phyloP scores from a whole-genome alignment of 2,797 vertebrate species.

The Lerista edwardsae region DNA sequence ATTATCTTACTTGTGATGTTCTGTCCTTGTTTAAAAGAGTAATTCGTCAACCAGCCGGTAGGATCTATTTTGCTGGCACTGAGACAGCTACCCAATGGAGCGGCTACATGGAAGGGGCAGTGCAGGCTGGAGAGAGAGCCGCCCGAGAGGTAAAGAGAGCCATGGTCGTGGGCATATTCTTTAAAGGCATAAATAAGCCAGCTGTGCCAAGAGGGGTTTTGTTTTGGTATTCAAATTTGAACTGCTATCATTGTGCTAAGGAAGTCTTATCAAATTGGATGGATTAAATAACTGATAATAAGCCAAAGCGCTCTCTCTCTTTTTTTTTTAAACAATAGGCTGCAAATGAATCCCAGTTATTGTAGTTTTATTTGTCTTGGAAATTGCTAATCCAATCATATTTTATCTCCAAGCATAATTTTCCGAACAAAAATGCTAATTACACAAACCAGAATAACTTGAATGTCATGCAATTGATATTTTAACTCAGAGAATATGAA shows the following conservation, averaged over 20 bases:
- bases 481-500: neutral
- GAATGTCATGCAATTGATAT: neutral
- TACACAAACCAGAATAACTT: neutral
- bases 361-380: neutral
- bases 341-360: neutral
- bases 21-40: constrained; percentile 70
- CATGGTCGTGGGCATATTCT: constrained; percentile 6
- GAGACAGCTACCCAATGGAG: constrained; percentile 83
- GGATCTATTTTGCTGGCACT: constrained; percentile 81
- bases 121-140: constrained; percentile 81
- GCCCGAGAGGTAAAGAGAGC: constrained; percentile 78
- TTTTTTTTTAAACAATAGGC: neutral
- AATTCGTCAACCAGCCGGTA: constrained; percentile 78
- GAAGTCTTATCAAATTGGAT: constrained; percentile 1
- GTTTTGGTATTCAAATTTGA: neutral
- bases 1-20: constrained; percentile 38
- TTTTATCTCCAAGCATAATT: neutral
- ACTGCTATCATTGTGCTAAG: neutral
- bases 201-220: neutral
- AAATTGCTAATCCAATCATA: neutral
- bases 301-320: neutral
- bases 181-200: constrained; percentile 2
- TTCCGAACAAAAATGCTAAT: neutral
- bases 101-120: constrained; percentile 84
- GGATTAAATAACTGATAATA: neutral